Evolutionary conservation across 2,888 invertebrate genomes (phyloP).

Genomic region (Hartigia nigra): DNA sequence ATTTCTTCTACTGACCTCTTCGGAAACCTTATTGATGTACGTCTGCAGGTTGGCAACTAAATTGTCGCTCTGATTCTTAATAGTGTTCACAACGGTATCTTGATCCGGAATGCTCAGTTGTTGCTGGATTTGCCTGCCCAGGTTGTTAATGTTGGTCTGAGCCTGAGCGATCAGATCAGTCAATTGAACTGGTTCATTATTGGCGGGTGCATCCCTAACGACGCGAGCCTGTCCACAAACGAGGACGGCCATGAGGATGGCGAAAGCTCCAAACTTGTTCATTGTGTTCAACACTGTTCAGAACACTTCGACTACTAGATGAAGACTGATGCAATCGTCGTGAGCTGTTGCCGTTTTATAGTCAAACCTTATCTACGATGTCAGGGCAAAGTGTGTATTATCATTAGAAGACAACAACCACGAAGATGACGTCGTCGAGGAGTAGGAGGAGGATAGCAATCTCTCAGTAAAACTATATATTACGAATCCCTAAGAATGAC

Average conservation of each 20-base stretch:
- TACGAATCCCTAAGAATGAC: neutral
- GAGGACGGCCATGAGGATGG: constrained; percentile 32
- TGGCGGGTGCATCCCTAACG: constrained; percentile 9
- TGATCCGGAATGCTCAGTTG: constrained; percentile 51
- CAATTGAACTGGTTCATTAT: constrained; percentile 34
- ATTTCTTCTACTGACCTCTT: constrained; percentile 42
- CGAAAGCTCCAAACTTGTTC: constrained; percentile 19
- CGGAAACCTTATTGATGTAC: constrained; percentile 45
- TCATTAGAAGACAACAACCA: constrained; percentile 27
- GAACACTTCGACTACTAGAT: constrained; percentile 25
- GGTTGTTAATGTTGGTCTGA: constrained; percentile 44
- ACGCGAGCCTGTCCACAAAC: constrained; percentile 25
- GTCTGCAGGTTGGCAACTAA: constrained; percentile 47
- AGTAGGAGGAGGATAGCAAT: neutral
- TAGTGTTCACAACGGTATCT: constrained; percentile 42
- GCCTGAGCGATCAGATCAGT: constrained; percentile 47
- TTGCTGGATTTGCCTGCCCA: constrained; percentile 49
- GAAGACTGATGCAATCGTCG: constrained; percentile 44
- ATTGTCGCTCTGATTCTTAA: constrained; percentile 48
- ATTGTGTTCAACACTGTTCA: constrained; percentile 9
- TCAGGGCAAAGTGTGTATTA: constrained; percentile 49
- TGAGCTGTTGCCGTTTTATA: constrained; percentile 45
- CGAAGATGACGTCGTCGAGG: neutral
- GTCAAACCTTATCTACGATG: constrained; percentile 48
- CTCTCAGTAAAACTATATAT: neutral